These are phyloP conservation scores for Catalaphyllia jardinei DNA, from an alignment of 64 coral and sea anemone species.

Conservation along the genomic window DNA sequence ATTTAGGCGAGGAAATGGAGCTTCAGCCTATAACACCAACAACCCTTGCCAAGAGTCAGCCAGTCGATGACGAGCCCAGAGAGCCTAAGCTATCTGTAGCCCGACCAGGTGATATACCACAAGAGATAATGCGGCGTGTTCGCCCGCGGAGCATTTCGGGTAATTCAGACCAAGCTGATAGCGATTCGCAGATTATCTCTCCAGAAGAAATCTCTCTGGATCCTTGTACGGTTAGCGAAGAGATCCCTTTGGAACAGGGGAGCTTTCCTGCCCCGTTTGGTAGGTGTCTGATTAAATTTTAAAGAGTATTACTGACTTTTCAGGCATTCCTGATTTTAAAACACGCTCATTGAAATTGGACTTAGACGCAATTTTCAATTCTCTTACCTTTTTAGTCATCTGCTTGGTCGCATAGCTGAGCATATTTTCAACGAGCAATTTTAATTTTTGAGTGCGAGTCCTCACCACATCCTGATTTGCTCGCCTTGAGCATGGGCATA, in stretches of 20 bases:
- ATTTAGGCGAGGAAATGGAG: conserved; percentile 8
- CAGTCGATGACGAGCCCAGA: not conserved
- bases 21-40: not conserved
- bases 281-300: not conserved
- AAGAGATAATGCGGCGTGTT: not conserved
- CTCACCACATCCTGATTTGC: not conserved
- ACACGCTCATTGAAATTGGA: too few species aligned
- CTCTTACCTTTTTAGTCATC: too few species aligned
- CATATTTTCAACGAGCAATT: too few species aligned
- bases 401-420: too few species aligned
- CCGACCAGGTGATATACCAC: not conserved
- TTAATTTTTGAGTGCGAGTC: too few species aligned
- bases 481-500: not conserved
- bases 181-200: not conserved
- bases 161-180: not conserved
- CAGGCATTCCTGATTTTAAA: too few species aligned
- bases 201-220: not conserved
- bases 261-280: not conserved
- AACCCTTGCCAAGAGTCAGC: too few species aligned
- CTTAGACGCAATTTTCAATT: too few species aligned
- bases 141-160: not conserved
- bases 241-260: not conserved
- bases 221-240: not conserved
- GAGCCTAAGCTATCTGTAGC: too few species aligned
- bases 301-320: too few species aligned